Evolutionary conservation across 2,888 invertebrate species (phyloP), one percentile per base, ranked within the genome.

Genomic region (Lithophane semibrunnea): DNA sequence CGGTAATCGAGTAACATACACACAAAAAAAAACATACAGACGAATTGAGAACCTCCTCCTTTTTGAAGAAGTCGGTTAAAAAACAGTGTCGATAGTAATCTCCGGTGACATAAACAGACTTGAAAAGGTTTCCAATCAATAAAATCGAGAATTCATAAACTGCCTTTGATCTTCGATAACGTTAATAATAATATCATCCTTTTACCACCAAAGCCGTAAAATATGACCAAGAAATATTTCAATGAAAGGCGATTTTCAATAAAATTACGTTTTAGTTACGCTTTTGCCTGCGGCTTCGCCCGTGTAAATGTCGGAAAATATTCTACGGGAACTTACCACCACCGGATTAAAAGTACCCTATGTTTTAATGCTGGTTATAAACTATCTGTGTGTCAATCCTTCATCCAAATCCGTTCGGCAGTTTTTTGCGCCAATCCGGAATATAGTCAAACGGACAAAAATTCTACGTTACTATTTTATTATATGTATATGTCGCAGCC

Each of bases 241-340:
- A 73, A 47, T 54, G 42, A 72, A 73, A 72, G 66, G n/a, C 52
- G 60, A 49, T 84, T 74, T 74, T 42, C 64, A 84, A 63, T 80
- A 24, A 63, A 84, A 72, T 74, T 29, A 64, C 67, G 5, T 73
- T 77, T 74, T 47, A 70, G 42, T 49, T 61, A 54, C 21, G 24
- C 24, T 58, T 24, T 24, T 24, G 5, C 2, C 58, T 2, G 24
- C 3, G 16, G 13, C 7, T 13, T 24, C 7, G 16, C 13, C 7
- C 58, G 7, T 12, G 7, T 24, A 13, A 2, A 4, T 58, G 2
- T 58, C 58, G 7, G 24, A 24, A 24, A 7, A 13, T 58, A 24
- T 56, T n/a, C 4, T 12, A n/a, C 56, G 5, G n/a, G 56, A n/a
- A 12, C 5, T 0, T 24, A 24, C 12, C 13, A 58, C 52, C 8